These are phyloP conservation scores for Discoglossus pictus DNA, from an alignment of 2,797 vertebrate genomes.

Conservation along the genomic window DNA sequence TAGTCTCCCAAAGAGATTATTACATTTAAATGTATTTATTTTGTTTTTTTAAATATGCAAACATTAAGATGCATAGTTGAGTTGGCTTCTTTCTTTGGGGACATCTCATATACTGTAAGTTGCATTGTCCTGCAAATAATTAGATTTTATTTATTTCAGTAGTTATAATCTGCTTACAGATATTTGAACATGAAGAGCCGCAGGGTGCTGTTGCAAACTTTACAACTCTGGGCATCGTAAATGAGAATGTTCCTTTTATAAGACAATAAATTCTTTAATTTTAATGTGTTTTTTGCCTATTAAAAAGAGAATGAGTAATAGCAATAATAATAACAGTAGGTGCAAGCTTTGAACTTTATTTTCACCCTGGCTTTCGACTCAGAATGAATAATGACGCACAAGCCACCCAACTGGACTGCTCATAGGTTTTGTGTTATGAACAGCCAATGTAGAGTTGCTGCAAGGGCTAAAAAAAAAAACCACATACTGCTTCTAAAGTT, in stretches of 20 bases:
- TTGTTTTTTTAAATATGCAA: too few species aligned
- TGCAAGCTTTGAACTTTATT: slow-evolving; percentile 24
- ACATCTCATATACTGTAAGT: too few species aligned
- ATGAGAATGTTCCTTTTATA: neutral
- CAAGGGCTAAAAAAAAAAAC: too few species aligned
- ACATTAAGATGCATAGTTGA: too few species aligned
- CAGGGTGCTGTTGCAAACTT: neutral
- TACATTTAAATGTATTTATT: too few species aligned
- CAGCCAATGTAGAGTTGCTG: too few species aligned
- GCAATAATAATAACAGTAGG: neutral
- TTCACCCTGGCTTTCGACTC: slow-evolving; percentile 35
- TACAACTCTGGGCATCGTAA: neutral
- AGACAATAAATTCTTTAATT: neutral
- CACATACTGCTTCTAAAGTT: neutral
- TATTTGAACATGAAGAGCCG: neutral
- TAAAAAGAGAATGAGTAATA: slow-evolving; percentile 32
- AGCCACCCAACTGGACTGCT: neutral
- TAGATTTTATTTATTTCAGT: slow-evolving; percentile 7
- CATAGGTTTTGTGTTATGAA: too few species aligned
- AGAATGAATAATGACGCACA: slow-evolving; percentile 4
- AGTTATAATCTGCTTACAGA: slow-evolving; percentile 1
- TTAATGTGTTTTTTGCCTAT: slow-evolving; percentile 6
- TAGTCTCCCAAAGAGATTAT: too few species aligned
- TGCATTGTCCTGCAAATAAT: slow-evolving; percentile 7
- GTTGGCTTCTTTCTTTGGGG: too few species aligned